phyloP scores from a whole-genome alignment of 23 tunicate species.

The Trididemnum nubilum region DNA sequence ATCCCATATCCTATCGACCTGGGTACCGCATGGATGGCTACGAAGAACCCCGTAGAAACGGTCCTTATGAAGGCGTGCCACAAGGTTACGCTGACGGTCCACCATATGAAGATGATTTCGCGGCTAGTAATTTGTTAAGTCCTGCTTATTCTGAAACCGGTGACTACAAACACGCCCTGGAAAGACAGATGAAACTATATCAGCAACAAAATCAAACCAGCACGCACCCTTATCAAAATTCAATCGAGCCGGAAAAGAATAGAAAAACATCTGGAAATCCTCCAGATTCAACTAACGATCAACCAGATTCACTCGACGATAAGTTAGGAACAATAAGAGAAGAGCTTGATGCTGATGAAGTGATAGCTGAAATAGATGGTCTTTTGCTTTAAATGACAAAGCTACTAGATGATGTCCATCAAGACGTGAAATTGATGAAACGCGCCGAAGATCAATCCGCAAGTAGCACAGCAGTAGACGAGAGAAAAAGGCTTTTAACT shows the following conservation, averaged over 20 bases:
- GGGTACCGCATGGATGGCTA: not conserved
- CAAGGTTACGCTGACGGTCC: conserved; percentile 2
- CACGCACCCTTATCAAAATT: not conserved
- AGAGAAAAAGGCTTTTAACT: too few relatives aligned
- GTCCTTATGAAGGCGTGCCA: not conserved
- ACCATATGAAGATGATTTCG: conserved; percentile 53
- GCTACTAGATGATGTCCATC: too few relatives aligned
- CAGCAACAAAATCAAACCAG: conserved; percentile 12
- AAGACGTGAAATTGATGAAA: too few relatives aligned
- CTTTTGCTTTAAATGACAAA: conserved; percentile 29
- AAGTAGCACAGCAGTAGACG: too few relatives aligned
- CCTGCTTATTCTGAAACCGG: conserved; percentile 46
- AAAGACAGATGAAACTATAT: conserved; percentile 35
- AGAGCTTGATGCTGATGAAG: conserved; percentile 78
- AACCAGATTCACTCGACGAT: conserved; percentile 15
- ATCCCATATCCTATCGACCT: not conserved
- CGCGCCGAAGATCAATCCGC: too few relatives aligned
- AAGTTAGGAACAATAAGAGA: conserved; percentile 73
- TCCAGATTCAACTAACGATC: not conserved
- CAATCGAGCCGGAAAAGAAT: not conserved
- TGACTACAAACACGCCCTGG: conserved; percentile 38
- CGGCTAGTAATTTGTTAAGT: conserved; percentile 62
- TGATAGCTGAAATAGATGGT: conserved; percentile 75
- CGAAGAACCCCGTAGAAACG: not conserved
- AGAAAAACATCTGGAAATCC: too few relatives aligned